Base-by-base conservation (phyloP, 2,113 vertebrate species). In the Quiscalus mexicanus region DNA sequence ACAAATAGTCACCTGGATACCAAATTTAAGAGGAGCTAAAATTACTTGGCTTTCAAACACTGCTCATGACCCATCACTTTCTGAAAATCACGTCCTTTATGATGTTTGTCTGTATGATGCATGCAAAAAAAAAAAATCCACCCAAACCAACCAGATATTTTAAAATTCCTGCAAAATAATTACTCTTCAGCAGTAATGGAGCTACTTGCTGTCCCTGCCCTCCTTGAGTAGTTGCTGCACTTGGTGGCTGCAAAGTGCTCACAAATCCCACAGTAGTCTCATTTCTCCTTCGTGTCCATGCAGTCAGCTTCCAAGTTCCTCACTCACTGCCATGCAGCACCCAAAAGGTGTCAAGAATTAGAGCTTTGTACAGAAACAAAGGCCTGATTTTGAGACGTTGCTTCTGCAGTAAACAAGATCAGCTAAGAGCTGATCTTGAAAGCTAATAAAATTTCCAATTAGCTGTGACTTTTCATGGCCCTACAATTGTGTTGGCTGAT, bases 401-500 rank as follows among this genome's bases (percentile, higher is more conserved):
- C 77, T 92, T 78, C 59, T 25, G 85, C 75, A 84, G 96, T 95
- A 97, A 97, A 97, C 82, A 97, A 97, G 89, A 98, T 91, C 90
- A 95, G 84, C 93, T 22, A 45, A 45, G 44, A 20, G 44, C 19
- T 45, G 44, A 20, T 45, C 44, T 45, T 45, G 52, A 96, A 74
- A 97, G 92, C 95, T 98, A 98, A 97, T 98, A 97, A 97, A 97
- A 98, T 97, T 97, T 98, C 97, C 98, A 95, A 98, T 98, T 97
- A 98, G 92, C 96, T 97, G 92, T 96, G 97, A 98, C 97, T 98
- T 97, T 96, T 97, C 97, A 92, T 74, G 59, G 97, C 94, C 96
- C 92, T 94, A 94, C 97, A 95, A 93, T 91, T 97, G 97, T 96
- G 94, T 80, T 89, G 50, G 90, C 93, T 98, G 97, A 98, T 98